phyloP scores from a whole-genome alignment of 2,888 invertebrate species.

The Sarcophaga carnaria region DNA sequence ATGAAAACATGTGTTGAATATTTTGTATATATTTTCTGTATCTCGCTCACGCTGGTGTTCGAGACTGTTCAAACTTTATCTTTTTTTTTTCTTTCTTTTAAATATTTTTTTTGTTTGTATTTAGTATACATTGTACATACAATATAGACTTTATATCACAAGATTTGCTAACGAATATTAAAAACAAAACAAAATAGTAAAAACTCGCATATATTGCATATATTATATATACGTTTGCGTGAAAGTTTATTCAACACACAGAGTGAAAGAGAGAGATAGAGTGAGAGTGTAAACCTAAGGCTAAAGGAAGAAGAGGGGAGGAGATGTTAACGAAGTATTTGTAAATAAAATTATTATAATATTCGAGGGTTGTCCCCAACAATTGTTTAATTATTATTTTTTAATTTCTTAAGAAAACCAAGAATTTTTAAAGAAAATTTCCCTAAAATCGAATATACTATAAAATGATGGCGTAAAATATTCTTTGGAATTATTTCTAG shows the following conservation, averaged over 20 bases:
- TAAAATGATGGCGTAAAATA: neutral
- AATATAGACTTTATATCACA: neutral
- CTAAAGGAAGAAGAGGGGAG: neutral
- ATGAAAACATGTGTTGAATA: slow-evolving; percentile 62
- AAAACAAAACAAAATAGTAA: slow-evolving; percentile 70
- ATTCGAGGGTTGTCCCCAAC: neutral
- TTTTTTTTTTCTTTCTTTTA: too few species aligned
- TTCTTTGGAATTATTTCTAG: neutral
- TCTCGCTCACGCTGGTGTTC: neutral
- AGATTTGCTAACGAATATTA: slow-evolving; percentile 40
- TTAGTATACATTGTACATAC: too few species aligned
- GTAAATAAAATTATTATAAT: neutral
- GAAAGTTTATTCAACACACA: neutral
- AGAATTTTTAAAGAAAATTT: too few species aligned
- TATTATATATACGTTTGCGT: neutral
- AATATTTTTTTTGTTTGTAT: too few species aligned
- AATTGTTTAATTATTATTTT: too few species aligned
- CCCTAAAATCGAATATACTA: too few species aligned
- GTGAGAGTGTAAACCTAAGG: too few species aligned
- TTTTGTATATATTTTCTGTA: neutral
- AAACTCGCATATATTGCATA: slow-evolving; percentile 15
- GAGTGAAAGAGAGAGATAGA: too few species aligned
- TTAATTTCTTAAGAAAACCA: too few species aligned
- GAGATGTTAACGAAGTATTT: neutral
- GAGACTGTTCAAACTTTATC: too few species aligned